Evolutionary conservation across 1,140 invertebrate species (phyloP), one percentile per base, ranked within the genome.

Genomic region (Theocolax elegans): DNA sequence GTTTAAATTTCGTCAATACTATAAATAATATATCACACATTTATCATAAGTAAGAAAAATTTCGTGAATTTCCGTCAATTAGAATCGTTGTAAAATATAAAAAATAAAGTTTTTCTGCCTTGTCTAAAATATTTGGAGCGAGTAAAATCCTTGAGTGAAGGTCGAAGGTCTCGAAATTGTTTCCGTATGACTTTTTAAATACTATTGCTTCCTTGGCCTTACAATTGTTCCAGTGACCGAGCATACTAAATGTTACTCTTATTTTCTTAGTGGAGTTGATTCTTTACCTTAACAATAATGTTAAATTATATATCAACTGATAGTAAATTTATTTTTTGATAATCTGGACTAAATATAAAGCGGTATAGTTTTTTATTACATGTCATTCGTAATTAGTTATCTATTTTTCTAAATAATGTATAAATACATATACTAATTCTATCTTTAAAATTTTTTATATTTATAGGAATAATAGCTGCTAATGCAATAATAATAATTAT

Each of bases 51-150:
- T n/a, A n/a, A n/a, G n/a, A n/a, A n/a, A n/a, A n/a, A n/a, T n/a
- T 31, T 58, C 42, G 31, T 31, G 38, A 46, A 48, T 48, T 40
- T 48, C 42, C 15, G 12, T 13, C 15, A 48, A 3, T 51, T 23
- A 1, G 1, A 15, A 25, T 53, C 10, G 48, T n/a, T 29, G 42
- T 9, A 46, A 44, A 62, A 48, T 48, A 25, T 2, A 66, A 54
- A 54, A 54, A 42, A 27, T 10, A 10, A 42, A 12, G 54, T 44
- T 51, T 60, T 48, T 48, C 8, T 48, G 17, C 19, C 8, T 42
- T 25, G 2, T 23, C 29, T 42, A 58, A 58, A 17, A 72, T 74
- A 73, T 76, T 72, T 71, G 54, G 72, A 75, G 76, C 74, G 68
- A 70, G 62, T 51, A 72, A 74, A 77, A 63, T 67, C 65, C 48